Conservation (phyloP, 1,140 invertebrate species). For the Drosophila burlai region DNA sequence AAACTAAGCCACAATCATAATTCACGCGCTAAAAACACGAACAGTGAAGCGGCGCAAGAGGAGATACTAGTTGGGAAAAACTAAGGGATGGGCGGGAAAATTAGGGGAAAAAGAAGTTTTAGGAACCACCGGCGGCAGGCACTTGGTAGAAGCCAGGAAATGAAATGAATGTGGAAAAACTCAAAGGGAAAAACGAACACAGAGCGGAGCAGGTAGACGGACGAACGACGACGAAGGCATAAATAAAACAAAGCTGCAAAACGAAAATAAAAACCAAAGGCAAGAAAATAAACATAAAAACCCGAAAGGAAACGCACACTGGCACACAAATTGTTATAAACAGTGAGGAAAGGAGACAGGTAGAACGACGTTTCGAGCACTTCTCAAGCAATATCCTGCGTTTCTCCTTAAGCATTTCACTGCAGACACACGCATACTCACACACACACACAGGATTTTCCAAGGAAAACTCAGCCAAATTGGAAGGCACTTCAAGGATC, state of each 20-base stretch:
- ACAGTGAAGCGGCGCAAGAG: slow-evolving; percentile 10
- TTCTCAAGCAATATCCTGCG: slow-evolving; percentile 51
- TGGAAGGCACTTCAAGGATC: slow-evolving; percentile 53
- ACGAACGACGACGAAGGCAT: slow-evolving; percentile 45
- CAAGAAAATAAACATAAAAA: slow-evolving; percentile 64
- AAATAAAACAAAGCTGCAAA: slow-evolving; percentile 65
- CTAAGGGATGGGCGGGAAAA: slow-evolving; percentile 9
- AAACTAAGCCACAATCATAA: slow-evolving; percentile 80
- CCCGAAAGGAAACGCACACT: slow-evolving; percentile 26
- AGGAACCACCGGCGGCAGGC: slow-evolving; percentile 32
- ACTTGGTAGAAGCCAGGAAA: slow-evolving; percentile 57
- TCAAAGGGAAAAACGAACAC: slow-evolving; percentile 61
- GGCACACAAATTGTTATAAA: slow-evolving; percentile 24
- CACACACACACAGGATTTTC: slow-evolving; percentile 12
- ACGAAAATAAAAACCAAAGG: slow-evolving; percentile 63
- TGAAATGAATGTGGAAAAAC: slow-evolving; percentile 75
- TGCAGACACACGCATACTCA: slow-evolving; percentile 25
- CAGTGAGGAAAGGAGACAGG: background rate
- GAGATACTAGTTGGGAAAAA: slow-evolving; percentile 1
- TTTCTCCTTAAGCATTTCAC: slow-evolving; percentile 33
- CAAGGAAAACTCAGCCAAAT: slow-evolving; percentile 51
- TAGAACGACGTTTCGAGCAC: slow-evolving; percentile 28
- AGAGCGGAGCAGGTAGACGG: slow-evolving; percentile 46
- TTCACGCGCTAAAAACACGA: slow-evolving; percentile 68
- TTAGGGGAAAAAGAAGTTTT: slow-evolving; percentile 23